Evolutionary conservation across 2,797 vertebrate species (phyloP), one percentile per base, ranked within the genome.

Genomic region (Myotis vivesi): DNA sequence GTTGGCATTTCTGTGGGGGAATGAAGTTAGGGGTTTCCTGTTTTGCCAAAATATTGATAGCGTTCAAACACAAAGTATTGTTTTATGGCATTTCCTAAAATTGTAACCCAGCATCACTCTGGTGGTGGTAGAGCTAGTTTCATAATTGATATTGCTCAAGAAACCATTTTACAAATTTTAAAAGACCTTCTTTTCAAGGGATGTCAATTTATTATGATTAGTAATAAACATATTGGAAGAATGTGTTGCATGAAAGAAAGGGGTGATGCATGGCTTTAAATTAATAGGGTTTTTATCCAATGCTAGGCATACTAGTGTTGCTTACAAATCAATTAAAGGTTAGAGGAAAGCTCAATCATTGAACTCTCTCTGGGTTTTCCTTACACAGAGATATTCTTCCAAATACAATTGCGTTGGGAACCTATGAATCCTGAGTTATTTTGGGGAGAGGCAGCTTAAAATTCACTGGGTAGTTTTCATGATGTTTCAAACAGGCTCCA

Each of bases 311-410:
- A 62, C 59, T 62, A 89, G 9, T 46, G 1, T 88, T 86, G 81
- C 69, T 89, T 83, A 12, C 68, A 92, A 92, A 77, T 96, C 92
- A 95, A 20, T 95, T 53, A 91, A 90, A 96, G 92, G 86, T n/a
- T 82, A 83, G 85, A 95, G 75, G 75, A 83, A 81, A 90, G 55
- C 28, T 90, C 25, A 30, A 8, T 84, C 51, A 28, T 41, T 89
- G 77, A 92, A 64, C 25, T 92, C 59, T 86, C 7, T 90, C 4
- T 94, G 71, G 8, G 23, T 6, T 92, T 96, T 80, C 30, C 73
- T 92, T 83, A 22, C 20, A 55, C 36, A 90, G 81, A 85, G 28
- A 79, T 80, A 96, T 95, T 77, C 71, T 33, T 95, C 22, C 44
- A 88, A 76, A 88, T 92, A 57, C 23, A 69, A 22, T 95, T 93